Evolutionary conservation across 2,888 invertebrate species (phyloP).

Genomic region (Hymenopus coronatus): DNA sequence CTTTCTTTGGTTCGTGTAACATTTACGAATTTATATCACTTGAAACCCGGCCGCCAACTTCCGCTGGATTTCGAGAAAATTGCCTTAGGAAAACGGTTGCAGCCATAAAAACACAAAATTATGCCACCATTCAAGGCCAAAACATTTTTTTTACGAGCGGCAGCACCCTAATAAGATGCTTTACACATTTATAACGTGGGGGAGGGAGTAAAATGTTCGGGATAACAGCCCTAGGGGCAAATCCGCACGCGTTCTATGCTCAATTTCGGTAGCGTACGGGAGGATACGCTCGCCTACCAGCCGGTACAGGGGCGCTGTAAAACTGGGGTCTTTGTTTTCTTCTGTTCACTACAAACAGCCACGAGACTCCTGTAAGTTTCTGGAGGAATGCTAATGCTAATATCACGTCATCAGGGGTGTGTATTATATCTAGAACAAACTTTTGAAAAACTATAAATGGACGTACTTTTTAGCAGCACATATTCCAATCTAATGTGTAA

Average conservation of each 20-base stretch:
- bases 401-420: not conserved
- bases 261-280: not conserved
- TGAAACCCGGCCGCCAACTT: not conserved
- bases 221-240: not conserved
- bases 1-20: not conserved
- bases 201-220: not conserved
- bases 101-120: not conserved
- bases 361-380: not conserved
- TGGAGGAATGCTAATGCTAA: not conserved
- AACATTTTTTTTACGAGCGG: not conserved
- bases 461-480: too few species aligned
- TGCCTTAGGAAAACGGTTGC: not conserved
- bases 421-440: not conserved
- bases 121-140: not conserved
- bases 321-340: not conserved
- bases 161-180: not conserved
- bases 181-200: not conserved
- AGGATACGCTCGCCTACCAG: not conserved
- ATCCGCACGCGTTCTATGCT: not conserved
- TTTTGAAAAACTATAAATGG: too few species aligned
- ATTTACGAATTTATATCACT: not conserved
- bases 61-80: not conserved
- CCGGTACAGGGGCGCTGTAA: not conserved
- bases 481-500: too few species aligned
- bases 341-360: not conserved